phyloP scores from a whole-genome alignment of 2,797 vertebrate genomes.

The Aeoliscus strigatus region DNA sequence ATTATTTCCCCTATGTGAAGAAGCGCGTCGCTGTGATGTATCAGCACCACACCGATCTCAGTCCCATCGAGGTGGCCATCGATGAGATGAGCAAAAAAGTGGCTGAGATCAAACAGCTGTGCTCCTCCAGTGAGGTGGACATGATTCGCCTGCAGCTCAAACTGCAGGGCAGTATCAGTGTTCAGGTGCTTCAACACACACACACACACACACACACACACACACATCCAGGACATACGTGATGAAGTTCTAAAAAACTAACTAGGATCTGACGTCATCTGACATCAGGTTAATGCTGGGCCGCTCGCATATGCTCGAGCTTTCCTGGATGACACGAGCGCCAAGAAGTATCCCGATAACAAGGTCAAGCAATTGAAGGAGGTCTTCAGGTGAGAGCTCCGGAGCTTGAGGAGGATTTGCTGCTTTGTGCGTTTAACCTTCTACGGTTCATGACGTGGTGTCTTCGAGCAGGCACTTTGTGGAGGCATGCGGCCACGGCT shows the following conservation, averaged over 20 bases:
- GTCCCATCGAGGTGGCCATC: constrained; percentile 96
- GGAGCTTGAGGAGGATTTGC: not conserved
- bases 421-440: not conserved
- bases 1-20: constrained; percentile 95
- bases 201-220: not conserved
- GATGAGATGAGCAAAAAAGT: constrained; percentile 98
- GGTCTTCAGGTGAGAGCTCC: constrained; percentile 86
- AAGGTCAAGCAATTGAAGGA: constrained; percentile 96
- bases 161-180: constrained; percentile 95
- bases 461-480: constrained; percentile 87
- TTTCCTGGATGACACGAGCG: constrained; percentile 89
- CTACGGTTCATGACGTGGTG: not conserved
- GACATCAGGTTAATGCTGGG: constrained; percentile 88
- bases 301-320: constrained; percentile 93
- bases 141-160: constrained; percentile 98
- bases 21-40: constrained; percentile 97
- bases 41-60: constrained; percentile 94
- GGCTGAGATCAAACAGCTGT: constrained; percentile 87
- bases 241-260: not conserved
- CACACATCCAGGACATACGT: not conserved
- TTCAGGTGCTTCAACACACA: constrained; percentile 79
- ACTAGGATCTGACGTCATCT: not conserved
- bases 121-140: constrained; percentile 89
- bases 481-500: constrained; percentile 92
- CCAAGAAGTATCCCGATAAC: constrained; percentile 94